Conservation (phyloP, 2,888 invertebrate genomes). For the Crocallis elinguaria region DNA sequence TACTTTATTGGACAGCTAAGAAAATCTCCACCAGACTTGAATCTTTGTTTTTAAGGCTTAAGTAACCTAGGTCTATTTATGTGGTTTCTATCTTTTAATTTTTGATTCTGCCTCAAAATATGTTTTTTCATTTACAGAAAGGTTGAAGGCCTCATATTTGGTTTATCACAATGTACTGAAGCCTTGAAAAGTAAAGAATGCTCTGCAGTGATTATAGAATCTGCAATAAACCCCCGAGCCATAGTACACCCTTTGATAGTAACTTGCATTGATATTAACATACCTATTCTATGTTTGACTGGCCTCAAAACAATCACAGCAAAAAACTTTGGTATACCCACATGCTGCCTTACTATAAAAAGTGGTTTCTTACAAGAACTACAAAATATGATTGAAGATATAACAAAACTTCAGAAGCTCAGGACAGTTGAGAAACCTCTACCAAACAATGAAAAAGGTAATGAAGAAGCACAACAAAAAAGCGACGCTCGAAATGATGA, state of each 20-base stretch:
- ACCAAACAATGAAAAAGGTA: constrained; percentile 15
- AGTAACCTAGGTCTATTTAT: no score
- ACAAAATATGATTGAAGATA: constrained; percentile 43
- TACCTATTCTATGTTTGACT: constrained; percentile 70
- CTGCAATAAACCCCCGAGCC: constrained; percentile 64
- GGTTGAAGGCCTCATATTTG: constrained; percentile 69
- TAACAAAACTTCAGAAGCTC: constrained; percentile 51
- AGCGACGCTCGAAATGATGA: neutral
- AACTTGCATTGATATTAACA: constrained; percentile 51
- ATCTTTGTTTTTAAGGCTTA: no score
- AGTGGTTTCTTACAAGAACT: constrained; percentile 49
- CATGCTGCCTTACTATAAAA: constrained; percentile 72
- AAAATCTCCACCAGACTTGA: no score
- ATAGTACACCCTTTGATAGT: constrained; percentile 73
- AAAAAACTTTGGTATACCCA: constrained; percentile 68
- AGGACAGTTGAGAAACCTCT: constrained; percentile 31
- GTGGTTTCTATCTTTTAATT: no score
- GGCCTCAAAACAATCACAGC: constrained; percentile 57
- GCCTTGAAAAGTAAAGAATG: constrained; percentile 54
- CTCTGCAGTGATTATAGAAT: constrained; percentile 70
- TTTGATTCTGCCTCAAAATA: no score
- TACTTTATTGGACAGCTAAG: no score
- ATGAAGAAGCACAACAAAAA: neutral
- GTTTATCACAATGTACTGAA: constrained; percentile 64
- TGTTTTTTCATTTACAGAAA: no score